A percentile compares a stretch with the other conserved stretches of the same genome.
Conservation (phyloP, 2,113 vertebrate species). For the Emydura subglobosa region DNA sequence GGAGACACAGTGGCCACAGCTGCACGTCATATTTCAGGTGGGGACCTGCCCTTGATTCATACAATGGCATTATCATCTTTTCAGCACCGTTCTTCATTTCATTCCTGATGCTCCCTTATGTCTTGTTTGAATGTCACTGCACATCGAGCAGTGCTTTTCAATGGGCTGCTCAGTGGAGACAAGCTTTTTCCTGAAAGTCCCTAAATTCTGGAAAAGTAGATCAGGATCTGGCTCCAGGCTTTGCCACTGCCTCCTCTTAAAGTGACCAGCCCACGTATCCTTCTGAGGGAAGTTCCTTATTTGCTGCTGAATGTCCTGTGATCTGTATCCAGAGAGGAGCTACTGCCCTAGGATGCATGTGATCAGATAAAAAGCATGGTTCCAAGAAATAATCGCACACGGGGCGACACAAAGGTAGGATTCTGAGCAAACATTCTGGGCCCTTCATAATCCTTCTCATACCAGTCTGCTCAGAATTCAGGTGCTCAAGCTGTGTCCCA, state of each 20-base stretch:
- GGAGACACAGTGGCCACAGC: not conserved
- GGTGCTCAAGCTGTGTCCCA: not conserved
- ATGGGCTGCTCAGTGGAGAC: not conserved
- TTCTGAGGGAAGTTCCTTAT: not conserved
- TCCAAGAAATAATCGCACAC: not conserved
- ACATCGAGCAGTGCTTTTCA: rapidly evolving
- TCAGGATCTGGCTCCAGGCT: not conserved
- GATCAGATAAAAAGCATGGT: not conserved
- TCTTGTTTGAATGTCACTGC: not conserved
- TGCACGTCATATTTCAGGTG: rapidly evolving
- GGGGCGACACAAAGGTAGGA: not conserved
- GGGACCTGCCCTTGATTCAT: not conserved
- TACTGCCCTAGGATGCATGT: not conserved
- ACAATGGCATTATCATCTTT: not conserved
- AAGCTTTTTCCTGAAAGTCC: not conserved
- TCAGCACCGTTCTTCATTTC: not conserved
- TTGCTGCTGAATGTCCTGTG: not conserved
- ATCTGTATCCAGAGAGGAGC: not conserved
- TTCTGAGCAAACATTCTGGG: rapidly evolving
- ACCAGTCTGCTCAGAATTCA: not conserved
- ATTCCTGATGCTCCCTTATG: not conserved
- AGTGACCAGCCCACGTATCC: not conserved
- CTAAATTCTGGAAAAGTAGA: not conserved
- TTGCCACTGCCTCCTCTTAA: not conserved
- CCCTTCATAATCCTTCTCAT: not conserved